A percentile compares a stretch with the other conserved stretches of the same genome.
Evolutionary conservation across 2,888 invertebrate species (phyloP).

Genomic region (Hybos culiciformis): DNA sequence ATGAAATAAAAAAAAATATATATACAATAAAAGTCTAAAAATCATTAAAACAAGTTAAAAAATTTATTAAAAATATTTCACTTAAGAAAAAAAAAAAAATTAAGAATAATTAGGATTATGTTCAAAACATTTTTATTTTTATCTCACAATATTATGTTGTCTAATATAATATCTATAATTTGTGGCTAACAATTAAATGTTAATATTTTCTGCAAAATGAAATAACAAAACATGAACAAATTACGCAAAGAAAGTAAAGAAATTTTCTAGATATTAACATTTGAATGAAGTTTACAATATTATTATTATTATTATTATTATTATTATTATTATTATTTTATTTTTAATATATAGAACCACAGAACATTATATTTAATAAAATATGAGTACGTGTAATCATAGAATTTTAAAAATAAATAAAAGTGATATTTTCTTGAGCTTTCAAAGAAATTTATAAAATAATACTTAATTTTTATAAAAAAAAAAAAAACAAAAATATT

Average conservation of each 20-base stretch:
- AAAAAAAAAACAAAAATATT: background rate
- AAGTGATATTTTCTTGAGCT: constrained; percentile 2
- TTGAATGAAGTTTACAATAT: background rate
- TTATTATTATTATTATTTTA: background rate
- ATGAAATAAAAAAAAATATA: too few species aligned
- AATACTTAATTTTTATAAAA: too few species aligned
- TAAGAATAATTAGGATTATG: too few species aligned
- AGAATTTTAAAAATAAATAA: background rate
- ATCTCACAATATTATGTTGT: too few species aligned
- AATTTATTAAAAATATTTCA: too few species aligned
- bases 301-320: background rate
- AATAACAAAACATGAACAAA: background rate
- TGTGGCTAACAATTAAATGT: too few species aligned
- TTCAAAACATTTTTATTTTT: too few species aligned
- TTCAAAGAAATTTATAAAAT: background rate
- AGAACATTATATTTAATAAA: background rate
- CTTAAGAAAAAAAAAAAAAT: too few species aligned
- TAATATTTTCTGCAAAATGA: background rate
- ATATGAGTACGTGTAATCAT: background rate
- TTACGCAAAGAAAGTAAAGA: background rate
- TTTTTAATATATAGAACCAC: background rate
- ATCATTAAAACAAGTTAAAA: too few species aligned
- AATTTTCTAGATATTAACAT: background rate
- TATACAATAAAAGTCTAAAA: too few species aligned
- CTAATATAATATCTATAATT: too few species aligned